Conservation (phyloP, 1,140 invertebrate genomes). For the Sinella curviseta region DNA sequence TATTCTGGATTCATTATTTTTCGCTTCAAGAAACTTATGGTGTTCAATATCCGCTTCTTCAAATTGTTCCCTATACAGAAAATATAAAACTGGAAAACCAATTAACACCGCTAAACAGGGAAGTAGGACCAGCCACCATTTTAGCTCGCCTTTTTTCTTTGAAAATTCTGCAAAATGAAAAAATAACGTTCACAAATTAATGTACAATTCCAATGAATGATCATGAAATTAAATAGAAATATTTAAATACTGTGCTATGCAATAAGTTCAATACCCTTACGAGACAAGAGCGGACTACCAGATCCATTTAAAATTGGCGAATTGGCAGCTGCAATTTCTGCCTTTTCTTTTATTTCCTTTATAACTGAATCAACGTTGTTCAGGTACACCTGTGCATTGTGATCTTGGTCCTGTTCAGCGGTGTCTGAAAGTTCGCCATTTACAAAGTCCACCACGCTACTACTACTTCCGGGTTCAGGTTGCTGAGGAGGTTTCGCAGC, state of each 20-base stretch:
- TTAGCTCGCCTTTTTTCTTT: slow-evolving; percentile 35
- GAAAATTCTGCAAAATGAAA: slow-evolving; percentile 26
- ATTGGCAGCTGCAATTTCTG: slow-evolving; percentile 41
- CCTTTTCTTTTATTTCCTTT: slow-evolving; percentile 46
- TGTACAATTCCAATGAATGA: background rate
- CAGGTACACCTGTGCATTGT: slow-evolving; percentile 43
- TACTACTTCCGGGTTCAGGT: background rate
- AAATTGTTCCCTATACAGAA: slow-evolving; percentile 39
- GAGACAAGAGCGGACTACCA: slow-evolving; percentile 26
- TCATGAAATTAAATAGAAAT: background rate
- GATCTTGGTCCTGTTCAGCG: slow-evolving; percentile 23
- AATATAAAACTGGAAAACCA: slow-evolving; percentile 43
- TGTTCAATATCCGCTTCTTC: background rate
- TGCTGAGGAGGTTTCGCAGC: background rate
- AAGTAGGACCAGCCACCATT: slow-evolving; percentile 47
- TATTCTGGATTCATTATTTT: background rate
- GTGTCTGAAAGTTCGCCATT: background rate
- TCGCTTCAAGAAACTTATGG: background rate
- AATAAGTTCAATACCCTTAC: slow-evolving; percentile 39
- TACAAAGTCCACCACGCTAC: background rate
- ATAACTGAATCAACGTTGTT: slow-evolving; percentile 41
- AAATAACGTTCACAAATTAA: background rate
- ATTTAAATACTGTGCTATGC: background rate
- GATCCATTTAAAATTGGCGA: slow-evolving; percentile 43
- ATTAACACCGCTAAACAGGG: slow-evolving; percentile 45